Base-by-base conservation (phyloP, 2,113 vertebrate genomes). In the Pseudorhombus dupliciocellatus region DNA sequence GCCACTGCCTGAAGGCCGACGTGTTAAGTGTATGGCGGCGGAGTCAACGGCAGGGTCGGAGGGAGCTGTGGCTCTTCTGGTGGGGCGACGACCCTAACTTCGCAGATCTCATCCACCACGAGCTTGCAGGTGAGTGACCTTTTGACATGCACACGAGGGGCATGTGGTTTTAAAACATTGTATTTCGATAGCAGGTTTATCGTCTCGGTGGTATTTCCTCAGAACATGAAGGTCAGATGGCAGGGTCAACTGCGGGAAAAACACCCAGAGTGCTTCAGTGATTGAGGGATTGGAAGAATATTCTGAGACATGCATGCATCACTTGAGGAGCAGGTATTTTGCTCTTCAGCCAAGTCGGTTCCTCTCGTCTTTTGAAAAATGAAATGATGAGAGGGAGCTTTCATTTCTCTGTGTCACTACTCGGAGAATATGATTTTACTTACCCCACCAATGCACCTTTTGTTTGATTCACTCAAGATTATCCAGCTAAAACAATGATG, bases 1-100 rank as follows among this genome's bases (percentile, higher is more conserved):
- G 97, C 85, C 95, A 96, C 88, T 99, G 97, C 81, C 93, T 99
- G 79, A 98, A 98, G 92, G 95, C 96, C 5, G 97, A 99, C 58
- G 95, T 99, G 62, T 93, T 99, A 66, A 96, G 97, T 3, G 96
- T 98, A 58, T 99, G 97, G 97, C 92, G 96, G 67, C 92, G 97
- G 78, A 96, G 97, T 91, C 96, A 97, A 92, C 92, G 95, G 79
- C 96, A 93, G 14, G 97, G 97, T 52, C 95, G 96, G 87, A 93
- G 97, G 88, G 97, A 99, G 82, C 93, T 99, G 16, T 98, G 96
- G 97, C 96, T 99, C 80, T 99, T 97, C 91, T 99, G 97, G 97
- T 99, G 97, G 97, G 97, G 97, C 37, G 97, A 99, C 72, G 96
- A 98, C 88, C 97, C 96, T 53, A 97, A 93, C 93, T 99, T 98